A percentile compares a stretch with the other conserved stretches of the same genome.
These are phyloP conservation scores for Gobionotothen gibberifrons DNA, from an alignment of 2,797 vertebrate species.

Conservation along the genomic window DNA sequence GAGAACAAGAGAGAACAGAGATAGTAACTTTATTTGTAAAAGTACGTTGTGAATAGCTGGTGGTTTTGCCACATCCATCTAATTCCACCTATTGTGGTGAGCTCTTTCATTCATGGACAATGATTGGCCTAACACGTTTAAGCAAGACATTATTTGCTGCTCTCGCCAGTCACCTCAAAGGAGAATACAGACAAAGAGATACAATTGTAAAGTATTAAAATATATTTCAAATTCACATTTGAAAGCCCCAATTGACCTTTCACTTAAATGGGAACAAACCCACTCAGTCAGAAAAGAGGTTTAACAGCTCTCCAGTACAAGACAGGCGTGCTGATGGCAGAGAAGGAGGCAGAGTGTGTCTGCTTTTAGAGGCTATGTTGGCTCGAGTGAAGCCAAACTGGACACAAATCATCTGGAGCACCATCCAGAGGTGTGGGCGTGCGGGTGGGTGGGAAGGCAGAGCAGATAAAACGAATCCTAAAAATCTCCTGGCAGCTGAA, in stretches of 20 bases:
- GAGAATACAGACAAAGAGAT: constrained; percentile 23
- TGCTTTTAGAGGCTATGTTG: constrained; percentile 70
- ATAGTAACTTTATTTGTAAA: neutral
- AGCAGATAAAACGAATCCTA: constrained; percentile 81
- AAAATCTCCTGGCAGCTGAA: constrained; percentile 83
- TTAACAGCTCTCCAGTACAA: constrained; percentile 60
- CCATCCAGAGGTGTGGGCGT: constrained; percentile 71
- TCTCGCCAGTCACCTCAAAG: constrained; percentile 3
- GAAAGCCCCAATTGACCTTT: constrained; percentile 52
- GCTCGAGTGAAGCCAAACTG: constrained; percentile 75
- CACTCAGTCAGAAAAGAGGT: constrained; percentile 63
- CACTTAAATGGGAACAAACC: constrained; percentile 44
- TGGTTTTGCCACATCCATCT: constrained; percentile 13
- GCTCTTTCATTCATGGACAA: constrained; percentile 19
- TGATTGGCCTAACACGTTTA: constrained; percentile 5
- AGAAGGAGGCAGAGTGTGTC: constrained; percentile 63
- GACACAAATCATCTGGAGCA: constrained; percentile 80
- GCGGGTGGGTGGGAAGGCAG: constrained; percentile 70
- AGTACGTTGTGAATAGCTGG: constrained; percentile 6
- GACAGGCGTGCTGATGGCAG: constrained; percentile 63
- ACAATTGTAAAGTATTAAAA: constrained; percentile 1
- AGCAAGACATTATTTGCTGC: constrained; percentile 22
- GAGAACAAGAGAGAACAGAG: neutral
- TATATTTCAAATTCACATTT: constrained; percentile 40
- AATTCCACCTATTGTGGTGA: constrained; percentile 4